Base-by-base conservation (phyloP, 2,797 vertebrate genomes). In the Astyanax mexicanus region DNA sequence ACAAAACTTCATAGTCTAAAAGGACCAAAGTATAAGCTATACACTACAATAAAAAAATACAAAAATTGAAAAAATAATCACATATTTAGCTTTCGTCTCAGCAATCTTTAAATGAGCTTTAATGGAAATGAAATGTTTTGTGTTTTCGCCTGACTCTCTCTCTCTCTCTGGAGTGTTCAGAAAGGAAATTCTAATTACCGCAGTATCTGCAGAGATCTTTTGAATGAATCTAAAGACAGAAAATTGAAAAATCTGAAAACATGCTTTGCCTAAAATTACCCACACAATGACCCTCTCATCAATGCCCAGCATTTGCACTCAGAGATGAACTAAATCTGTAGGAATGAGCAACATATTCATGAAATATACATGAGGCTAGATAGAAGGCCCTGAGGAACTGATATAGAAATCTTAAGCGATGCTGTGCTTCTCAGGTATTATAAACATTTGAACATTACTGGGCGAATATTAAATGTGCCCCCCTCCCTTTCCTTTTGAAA, bases 251-350 rank as follows among this genome's bases (percentile, higher is more conserved):
- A 72, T 51, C 42, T 35, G 55, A 73, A 80, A 77, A 85, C 12
- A 67, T 73, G 42, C 58, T 76, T 78, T 70, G 68, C 32, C 54
- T 78, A 78, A 79, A 82, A 88, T 87, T 85, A 86, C 65, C 47
- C 75, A 86, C 81, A 79, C 83, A 86, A 74, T 84, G 86, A 85
- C 82, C 80, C 66, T 62, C 80, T 86, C 81, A 84, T 86, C 58
- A 80, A 71, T 76, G 79, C 32, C 58, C 49, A 69, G 55, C 77
- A 81, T 85, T 81, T 84, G 74, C 76, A 82, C 52, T 81, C 19
- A 80, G 74, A 54, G 78, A 84, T 81, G n/a, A 82, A 78, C 70
- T 72, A 70, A 32, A 82, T 83, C 75, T 75, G 78, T 68, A 55
- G 80, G 78, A 69, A 83, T 76, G 73, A 80, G 72, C 65, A 84